Evolutionary conservation across 2,797 vertebrate species (phyloP).

Genomic region (Chelon labrosus): DNA sequence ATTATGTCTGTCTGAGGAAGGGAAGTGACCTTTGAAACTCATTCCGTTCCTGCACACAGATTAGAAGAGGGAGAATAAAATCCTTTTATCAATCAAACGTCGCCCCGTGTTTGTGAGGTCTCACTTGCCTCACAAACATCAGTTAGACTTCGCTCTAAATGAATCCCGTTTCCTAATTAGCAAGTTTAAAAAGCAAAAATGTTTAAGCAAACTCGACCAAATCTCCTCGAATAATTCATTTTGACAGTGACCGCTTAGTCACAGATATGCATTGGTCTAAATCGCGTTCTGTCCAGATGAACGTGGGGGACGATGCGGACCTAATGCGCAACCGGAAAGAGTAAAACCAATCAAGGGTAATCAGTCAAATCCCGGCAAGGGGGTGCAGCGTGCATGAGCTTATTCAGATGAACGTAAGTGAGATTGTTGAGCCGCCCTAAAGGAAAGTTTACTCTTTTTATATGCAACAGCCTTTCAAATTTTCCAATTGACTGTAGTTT

Average conservation of each 20-base stretch:
- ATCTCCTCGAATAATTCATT: constrained; percentile 22
- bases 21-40: constrained; percentile 73
- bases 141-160: constrained; percentile 24
- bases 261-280: constrained; percentile 31
- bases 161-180: too few species aligned
- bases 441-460: constrained; percentile 40
- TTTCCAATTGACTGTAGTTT: constrained; percentile 39
- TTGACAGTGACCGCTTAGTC: constrained; percentile 30
- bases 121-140: constrained; percentile 33
- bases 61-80: constrained; percentile 38
- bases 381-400: constrained; percentile 36
- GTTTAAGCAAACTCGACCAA: constrained; percentile 8
- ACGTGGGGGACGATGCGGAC: constrained; percentile 26
- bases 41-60: constrained; percentile 56
- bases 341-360: constrained; percentile 58
- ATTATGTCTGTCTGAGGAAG: constrained; percentile 61
- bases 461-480: constrained; percentile 43
- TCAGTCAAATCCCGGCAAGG: constrained; percentile 43
- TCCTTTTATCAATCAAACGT: constrained; percentile 53
- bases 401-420: constrained; percentile 42
- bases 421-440: constrained; percentile 22
- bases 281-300: constrained; percentile 36
- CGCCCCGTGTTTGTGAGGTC: constrained; percentile 27
- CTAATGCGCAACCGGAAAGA: constrained; percentile 42
- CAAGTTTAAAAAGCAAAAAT: constrained; percentile 3